Conservation (phyloP, 2,888 invertebrate genomes). For the Chloroclysta siterata region DNA sequence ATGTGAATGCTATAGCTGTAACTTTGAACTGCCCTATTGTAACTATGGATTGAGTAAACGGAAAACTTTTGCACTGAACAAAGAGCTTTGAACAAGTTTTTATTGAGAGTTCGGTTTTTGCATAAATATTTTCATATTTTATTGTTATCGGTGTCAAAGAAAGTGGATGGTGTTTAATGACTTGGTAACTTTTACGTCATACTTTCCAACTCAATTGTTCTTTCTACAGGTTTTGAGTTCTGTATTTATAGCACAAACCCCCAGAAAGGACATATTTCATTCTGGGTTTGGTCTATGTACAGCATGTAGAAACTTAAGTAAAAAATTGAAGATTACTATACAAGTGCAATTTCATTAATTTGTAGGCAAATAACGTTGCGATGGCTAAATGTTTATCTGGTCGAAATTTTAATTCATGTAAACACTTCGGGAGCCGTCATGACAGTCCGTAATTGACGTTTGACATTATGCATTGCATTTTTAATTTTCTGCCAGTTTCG, state of each 20-base stretch:
- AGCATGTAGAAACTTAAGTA: too few species aligned
- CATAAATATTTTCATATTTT: slow-evolving; percentile 20
- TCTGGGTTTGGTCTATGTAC: too few species aligned
- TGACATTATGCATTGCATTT: too few species aligned
- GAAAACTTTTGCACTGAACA: slow-evolving; percentile 33
- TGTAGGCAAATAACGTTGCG: too few species aligned
- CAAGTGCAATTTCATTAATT: too few species aligned
- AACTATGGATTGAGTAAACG: slow-evolving; percentile 35
- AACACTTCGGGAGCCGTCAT: too few species aligned
- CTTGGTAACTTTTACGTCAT: neutral
- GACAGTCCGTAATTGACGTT: too few species aligned
- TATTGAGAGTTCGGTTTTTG: slow-evolving; percentile 24
- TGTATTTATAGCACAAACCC: neutral
- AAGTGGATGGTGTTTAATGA: slow-evolving; percentile 5
- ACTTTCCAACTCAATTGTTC: neutral
- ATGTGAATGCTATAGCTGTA: slow-evolving; percentile 38
- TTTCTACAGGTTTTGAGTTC: neutral
- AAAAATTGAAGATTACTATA: too few species aligned
- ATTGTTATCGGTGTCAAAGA: slow-evolving; percentile 12
- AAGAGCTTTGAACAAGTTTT: slow-evolving; percentile 38
- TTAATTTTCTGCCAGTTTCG: too few species aligned
- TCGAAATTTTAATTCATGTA: too few species aligned
- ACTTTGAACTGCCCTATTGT: slow-evolving; percentile 40
- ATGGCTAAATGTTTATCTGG: too few species aligned
- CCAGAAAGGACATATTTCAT: too few species aligned